A percentile compares a stretch with the other conserved stretches of the same genome.
These are phyloP conservation scores for Ennomos fuscantarius DNA, from an alignment of 2,888 invertebrate genomes.

Conservation along the genomic window DNA sequence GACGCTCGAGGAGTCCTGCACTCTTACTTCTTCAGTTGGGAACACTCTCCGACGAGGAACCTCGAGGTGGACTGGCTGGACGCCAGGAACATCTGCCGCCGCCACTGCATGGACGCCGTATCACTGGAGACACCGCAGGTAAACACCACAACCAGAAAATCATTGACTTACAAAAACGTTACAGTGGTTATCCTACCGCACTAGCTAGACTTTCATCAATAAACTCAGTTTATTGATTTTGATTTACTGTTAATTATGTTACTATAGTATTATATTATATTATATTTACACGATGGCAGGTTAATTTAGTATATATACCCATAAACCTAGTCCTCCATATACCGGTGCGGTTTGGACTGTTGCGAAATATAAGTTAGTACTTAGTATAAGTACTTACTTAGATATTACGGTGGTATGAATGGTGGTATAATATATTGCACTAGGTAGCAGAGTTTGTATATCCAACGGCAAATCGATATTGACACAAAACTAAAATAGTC, in stretches of 20 bases:
- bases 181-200: no score
- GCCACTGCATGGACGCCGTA: conserved; percentile 97
- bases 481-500: background rate
- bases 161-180: no score
- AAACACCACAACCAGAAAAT: conserved; percentile 3
- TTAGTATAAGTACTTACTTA: no score
- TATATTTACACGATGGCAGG: no score
- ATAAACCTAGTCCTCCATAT: background rate
- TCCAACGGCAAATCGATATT: background rate
- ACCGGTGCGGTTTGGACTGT: background rate
- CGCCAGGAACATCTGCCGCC: conserved; percentile 95
- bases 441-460: no score
- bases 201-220: no score
- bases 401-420: no score
- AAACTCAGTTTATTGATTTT: no score
- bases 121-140: conserved; percentile 95
- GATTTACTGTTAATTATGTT: no score
- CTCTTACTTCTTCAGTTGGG: conserved; percentile 98
- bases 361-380: conserved; percentile 1
- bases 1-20: conserved; percentile 95
- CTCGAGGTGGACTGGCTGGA: conserved; percentile 96
- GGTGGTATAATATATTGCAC: no score
- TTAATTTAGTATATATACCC: no score
- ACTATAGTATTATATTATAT: no score
- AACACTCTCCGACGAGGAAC: conserved; percentile 92